Base-by-base conservation (phyloP, 1,140 invertebrate genomes). In the Drosophila kohkoa region DNA sequence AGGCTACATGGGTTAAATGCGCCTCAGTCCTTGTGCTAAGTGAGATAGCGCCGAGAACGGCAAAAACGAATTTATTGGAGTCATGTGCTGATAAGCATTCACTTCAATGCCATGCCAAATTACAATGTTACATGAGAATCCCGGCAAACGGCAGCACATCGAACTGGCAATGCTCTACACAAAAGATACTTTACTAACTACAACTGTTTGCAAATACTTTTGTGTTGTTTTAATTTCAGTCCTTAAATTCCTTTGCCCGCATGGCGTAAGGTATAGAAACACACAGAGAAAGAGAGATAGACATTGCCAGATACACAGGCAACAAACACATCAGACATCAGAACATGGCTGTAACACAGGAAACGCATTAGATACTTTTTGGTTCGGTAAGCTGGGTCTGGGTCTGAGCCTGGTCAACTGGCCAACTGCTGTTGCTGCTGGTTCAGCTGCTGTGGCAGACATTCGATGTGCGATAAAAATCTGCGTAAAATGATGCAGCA, bases 401-500 rank as follows among this genome's bases (percentile, higher is more conserved):
- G 16, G 30, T 10, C 15, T 38, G 25, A 16, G 30, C 4, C 43
- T 75, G 72, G 66, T 41, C 58, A 70, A 15, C 57, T 16, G 49
- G 25, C 35, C 49, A 54, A 43, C 11, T 52, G 41, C 38, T 43
- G 38, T 30, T 52, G 52, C 65, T 25, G 20, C 20, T 25, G 20
- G 20, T 25, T 25, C 49, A 54, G 28, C 11, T 52, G 41, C 38
- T 43, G 28, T 30, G 62, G 52, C 65, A 59, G 67, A 11, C 57
- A 48, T 52, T 63, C 64, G 51, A 49, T 6, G 64, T 75, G 81
- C 65, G 81, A 89, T 89, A 89, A 89, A 89, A 85, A 89, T 89
- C 85, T 85, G 81, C 81, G 78, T 85, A 81, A 89, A 89, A 73
- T 89, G 85, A 85, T 88, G 83, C 83, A 74, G 85, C 83, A 81